Conservation (phyloP, 2,888 invertebrate genomes). For the Tachystola acroxantha region DNA sequence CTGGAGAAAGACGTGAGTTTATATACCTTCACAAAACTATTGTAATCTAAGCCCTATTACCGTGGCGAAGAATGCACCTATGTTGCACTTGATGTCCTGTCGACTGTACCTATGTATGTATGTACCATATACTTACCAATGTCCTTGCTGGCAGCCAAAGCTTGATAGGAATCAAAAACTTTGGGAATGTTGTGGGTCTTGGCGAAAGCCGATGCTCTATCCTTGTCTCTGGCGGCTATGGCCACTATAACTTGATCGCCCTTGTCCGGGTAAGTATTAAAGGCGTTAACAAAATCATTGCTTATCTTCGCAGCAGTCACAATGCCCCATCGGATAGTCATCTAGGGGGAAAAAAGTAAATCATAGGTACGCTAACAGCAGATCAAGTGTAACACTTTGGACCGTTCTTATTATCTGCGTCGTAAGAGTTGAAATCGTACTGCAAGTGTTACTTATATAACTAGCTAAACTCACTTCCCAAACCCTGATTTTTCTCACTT, state of each 20-base stretch:
- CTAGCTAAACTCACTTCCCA: not conserved
- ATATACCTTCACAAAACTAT: too few species aligned
- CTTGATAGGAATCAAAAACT: constrained; percentile 85
- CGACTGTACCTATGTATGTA: too few species aligned
- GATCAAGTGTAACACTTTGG: too few species aligned
- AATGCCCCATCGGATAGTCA: constrained; percentile 89
- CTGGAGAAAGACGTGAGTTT: too few species aligned
- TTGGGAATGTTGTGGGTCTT: constrained; percentile 81
- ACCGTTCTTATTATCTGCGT: too few species aligned
- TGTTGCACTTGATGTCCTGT: too few species aligned
- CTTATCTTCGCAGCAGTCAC: constrained; percentile 89
- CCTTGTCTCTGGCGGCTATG: constrained; percentile 84
- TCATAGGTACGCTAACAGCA: too few species aligned
- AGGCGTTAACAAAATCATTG: constrained; percentile 88
- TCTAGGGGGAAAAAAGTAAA: constrained; percentile 31
- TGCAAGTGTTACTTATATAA: too few species aligned
- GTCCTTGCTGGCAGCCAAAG: constrained; percentile 83
- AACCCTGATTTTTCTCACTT: not conserved
- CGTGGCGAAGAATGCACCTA: too few species aligned
- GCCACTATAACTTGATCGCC: constrained; percentile 84
- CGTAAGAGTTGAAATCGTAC: too few species aligned
- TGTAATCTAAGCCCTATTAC: too few species aligned
- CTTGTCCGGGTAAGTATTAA: constrained; percentile 79
- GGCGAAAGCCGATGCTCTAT: constrained; percentile 86
- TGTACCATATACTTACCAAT: too few species aligned